phyloP scores from a whole-genome alignment of 2,797 vertebrate species.

The Lepidocolaptes lacrymiger region DNA sequence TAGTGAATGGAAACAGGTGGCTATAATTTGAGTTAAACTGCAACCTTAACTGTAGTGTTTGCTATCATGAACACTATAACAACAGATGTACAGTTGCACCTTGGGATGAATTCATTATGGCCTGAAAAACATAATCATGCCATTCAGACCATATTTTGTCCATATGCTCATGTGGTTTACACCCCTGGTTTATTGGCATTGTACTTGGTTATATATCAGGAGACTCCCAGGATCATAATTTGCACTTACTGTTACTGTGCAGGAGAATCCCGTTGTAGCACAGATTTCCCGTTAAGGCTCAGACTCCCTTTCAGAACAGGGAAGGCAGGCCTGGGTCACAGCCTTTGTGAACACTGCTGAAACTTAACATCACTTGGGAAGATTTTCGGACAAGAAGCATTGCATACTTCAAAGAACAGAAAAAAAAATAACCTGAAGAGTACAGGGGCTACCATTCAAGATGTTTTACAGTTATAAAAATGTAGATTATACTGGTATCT shows the following conservation, averaged over 20 bases:
- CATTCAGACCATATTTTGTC: constrained; percentile 74
- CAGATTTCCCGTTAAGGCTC: not conserved
- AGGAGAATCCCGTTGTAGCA: constrained; percentile 32
- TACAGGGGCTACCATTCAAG: constrained; percentile 49
- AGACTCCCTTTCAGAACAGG: not conserved
- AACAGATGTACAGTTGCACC: constrained; percentile 74
- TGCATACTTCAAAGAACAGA: not conserved
- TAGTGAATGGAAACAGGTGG: constrained; percentile 52
- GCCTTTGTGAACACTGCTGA: not conserved
- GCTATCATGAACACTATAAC: constrained; percentile 51
- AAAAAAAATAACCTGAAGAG: constrained; percentile 36
- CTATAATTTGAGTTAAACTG: constrained; percentile 57
- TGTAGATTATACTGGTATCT: constrained; percentile 64
- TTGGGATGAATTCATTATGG: constrained; percentile 75
- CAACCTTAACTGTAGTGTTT: constrained; percentile 55
- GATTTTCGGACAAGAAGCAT: not conserved
- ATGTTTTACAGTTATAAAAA: constrained; percentile 71
- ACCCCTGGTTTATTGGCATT: constrained; percentile 69
- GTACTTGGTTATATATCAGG: constrained; percentile 57
- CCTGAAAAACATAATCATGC: constrained; percentile 67
- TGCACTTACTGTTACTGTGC: constrained; percentile 57
- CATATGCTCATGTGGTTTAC: constrained; percentile 73
- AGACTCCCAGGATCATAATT: constrained; percentile 70
- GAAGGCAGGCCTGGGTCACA: not conserved
- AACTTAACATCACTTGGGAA: not conserved